Evolutionary conservation across 2,888 invertebrate species (phyloP).

Genomic region (Aquatica leii): DNA sequence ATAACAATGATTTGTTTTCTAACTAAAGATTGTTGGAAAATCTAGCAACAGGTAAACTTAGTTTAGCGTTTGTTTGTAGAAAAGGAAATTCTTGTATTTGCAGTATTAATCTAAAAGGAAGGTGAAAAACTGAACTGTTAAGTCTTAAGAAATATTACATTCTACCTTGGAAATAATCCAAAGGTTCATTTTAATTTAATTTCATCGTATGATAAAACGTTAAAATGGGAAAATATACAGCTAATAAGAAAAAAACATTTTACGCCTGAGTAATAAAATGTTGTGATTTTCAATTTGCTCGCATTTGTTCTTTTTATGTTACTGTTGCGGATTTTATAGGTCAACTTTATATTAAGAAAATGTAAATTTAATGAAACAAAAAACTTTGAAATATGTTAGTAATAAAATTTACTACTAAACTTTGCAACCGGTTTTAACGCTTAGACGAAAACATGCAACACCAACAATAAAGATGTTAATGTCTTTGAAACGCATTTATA

Average conservation of each 20-base stretch:
- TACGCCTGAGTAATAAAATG: slow-evolving; percentile 25
- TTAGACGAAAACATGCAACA: slow-evolving; percentile 1
- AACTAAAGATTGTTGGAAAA: neutral
- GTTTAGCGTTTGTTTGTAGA: neutral
- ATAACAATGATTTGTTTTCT: neutral
- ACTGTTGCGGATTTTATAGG: slow-evolving; percentile 25
- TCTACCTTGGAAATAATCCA: slow-evolving; percentile 25
- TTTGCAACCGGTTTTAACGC: slow-evolving; percentile 11
- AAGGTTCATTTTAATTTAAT: slow-evolving; percentile 39
- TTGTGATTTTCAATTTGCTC: slow-evolving; percentile 37
- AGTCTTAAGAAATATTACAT: slow-evolving; percentile 20
- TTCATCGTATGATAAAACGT: slow-evolving; percentile 35
- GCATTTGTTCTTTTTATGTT: slow-evolving; percentile 33
- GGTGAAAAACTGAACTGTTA: slow-evolving; percentile 19
- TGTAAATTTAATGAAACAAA: slow-evolving; percentile 31
- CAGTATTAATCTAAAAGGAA: slow-evolving; percentile 12
- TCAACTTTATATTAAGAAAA: slow-evolving; percentile 29
- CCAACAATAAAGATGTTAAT: slow-evolving; percentile 1
- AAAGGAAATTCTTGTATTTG: slow-evolving; percentile 14
- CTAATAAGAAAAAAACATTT: slow-evolving; percentile 39
- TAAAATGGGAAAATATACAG: slow-evolving; percentile 38
- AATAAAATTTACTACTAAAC: slow-evolving; percentile 25
- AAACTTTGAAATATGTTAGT: slow-evolving; percentile 24
- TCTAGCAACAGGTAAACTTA: neutral
- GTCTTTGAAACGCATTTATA: no score